These are phyloP conservation scores for Pomacea maculata DNA, from an alignment of 1,140 invertebrate genomes.

Conservation along the genomic window DNA sequence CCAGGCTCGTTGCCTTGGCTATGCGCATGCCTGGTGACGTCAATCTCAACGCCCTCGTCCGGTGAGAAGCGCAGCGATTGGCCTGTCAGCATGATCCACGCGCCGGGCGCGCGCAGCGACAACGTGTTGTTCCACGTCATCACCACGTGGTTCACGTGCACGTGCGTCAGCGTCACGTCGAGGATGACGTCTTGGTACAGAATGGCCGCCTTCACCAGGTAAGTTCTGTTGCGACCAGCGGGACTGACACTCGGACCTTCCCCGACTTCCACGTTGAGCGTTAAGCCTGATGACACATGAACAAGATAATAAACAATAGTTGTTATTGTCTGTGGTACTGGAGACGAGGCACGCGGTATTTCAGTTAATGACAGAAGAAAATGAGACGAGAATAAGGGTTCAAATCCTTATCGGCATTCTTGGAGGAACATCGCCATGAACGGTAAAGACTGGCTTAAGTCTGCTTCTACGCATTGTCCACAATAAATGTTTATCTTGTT, in stretches of 20 bases:
- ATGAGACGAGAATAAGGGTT: no score
- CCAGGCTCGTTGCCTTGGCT: constrained; percentile 10
- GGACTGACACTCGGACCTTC: constrained; percentile 2
- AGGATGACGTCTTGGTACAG: constrained; percentile 8
- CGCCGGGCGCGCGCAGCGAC: constrained; percentile 1
- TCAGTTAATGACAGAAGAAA: no score
- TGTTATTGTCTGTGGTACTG: no score
- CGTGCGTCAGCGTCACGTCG: constrained; percentile 8
- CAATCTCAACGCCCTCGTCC: constrained; percentile 25
- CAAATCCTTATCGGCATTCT: no score
- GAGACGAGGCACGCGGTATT: no score
- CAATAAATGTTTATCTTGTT: no score
- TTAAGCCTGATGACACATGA: constrained; percentile 5
- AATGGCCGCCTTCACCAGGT: constrained; percentile 17
- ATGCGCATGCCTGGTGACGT: constrained; percentile 22
- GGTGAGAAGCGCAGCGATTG: constrained; percentile 22
- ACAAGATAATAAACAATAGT: no score
- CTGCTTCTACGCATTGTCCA: no score
- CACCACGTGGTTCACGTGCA: constrained; percentile 16
- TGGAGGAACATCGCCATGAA: no score
- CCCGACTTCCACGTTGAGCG: constrained; percentile 16
- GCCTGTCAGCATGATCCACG: background rate
- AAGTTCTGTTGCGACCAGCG: background rate
- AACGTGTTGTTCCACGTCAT: constrained; percentile 29
- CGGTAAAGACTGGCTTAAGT: no score